These are phyloP conservation scores for Tenualosa ilisha DNA, from an alignment of 2,797 vertebrate species.

Conservation along the genomic window DNA sequence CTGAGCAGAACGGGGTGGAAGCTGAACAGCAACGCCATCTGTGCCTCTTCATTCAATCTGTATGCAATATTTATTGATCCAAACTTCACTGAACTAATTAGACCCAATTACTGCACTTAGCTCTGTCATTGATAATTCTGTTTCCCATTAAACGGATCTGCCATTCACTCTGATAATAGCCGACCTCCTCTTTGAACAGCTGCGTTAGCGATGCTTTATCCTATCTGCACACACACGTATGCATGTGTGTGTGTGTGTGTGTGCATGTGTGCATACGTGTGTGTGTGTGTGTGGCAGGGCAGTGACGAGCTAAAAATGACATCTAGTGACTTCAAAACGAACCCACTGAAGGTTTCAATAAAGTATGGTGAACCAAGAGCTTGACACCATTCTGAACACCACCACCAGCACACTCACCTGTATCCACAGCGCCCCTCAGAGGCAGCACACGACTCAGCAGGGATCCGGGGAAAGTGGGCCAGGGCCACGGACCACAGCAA, in stretches of 20 bases:
- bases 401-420: conserved; percentile 12
- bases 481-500: background rate
- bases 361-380: background rate
- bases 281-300: background rate
- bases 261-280: too few relatives aligned
- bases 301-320: background rate
- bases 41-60: conserved; percentile 38
- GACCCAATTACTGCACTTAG: conserved; percentile 50
- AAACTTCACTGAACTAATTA: conserved; percentile 53
- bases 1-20: background rate
- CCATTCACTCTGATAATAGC: conserved; percentile 47
- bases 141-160: conserved; percentile 42
- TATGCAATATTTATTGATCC: conserved; percentile 54
- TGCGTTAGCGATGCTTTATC: conserved; percentile 30
- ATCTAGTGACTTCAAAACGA: background rate
- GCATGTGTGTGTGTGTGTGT: background rate
- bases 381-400: background rate
- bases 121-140: conserved; percentile 46
- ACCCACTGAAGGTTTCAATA: conserved; percentile 12
- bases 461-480: background rate
- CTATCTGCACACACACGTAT: background rate
- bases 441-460: background rate
- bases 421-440: conserved; percentile 38
- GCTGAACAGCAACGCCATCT: conserved; percentile 45
- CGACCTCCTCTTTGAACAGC: conserved; percentile 50